phyloP scores from a whole-genome alignment of 1,140 invertebrate genomes.

The Elysia chlorotica region DNA sequence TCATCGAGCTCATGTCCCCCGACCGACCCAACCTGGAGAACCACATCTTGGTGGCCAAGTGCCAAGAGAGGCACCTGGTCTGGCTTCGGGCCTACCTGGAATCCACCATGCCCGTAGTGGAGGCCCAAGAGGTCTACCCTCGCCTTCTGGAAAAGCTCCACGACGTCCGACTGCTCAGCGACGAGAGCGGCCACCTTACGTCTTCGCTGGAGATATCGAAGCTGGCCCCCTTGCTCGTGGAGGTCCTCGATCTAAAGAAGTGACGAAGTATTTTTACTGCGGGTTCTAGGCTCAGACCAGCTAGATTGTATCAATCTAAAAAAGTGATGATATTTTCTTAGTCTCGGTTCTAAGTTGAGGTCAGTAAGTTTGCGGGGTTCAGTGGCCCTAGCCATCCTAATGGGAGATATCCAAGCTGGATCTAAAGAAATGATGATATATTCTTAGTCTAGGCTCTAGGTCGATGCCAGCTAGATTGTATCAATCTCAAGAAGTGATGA shows the following conservation, averaged over 20 bases:
- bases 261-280: too few relatives aligned
- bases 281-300: too few relatives aligned
- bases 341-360: too few relatives aligned
- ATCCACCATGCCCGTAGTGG: constrained; percentile 72
- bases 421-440: too few relatives aligned
- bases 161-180: constrained; percentile 65
- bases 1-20: constrained; percentile 87
- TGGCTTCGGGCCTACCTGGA: constrained; percentile 84
- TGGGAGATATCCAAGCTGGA: too few relatives aligned
- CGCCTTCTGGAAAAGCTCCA: constrained; percentile 86
- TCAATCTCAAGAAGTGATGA: too few relatives aligned
- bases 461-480: too few relatives aligned
- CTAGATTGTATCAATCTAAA: too few relatives aligned
- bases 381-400: too few relatives aligned
- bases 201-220: constrained; percentile 45
- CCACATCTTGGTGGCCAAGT: constrained; percentile 81
- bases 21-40: constrained; percentile 80
- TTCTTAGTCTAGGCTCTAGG: too few relatives aligned
- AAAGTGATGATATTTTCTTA: too few relatives aligned
- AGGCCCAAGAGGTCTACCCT: constrained; percentile 82
- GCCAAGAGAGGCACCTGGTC: constrained; percentile 91
- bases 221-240: constrained; percentile 47
- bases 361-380: too few relatives aligned
- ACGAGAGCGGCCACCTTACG: constrained; percentile 47
- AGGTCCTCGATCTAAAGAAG: constrained; percentile 51